These are phyloP conservation scores for Xerus rutilus DNA, from an alignment of 2,797 vertebrate species.

Conservation along the genomic window DNA sequence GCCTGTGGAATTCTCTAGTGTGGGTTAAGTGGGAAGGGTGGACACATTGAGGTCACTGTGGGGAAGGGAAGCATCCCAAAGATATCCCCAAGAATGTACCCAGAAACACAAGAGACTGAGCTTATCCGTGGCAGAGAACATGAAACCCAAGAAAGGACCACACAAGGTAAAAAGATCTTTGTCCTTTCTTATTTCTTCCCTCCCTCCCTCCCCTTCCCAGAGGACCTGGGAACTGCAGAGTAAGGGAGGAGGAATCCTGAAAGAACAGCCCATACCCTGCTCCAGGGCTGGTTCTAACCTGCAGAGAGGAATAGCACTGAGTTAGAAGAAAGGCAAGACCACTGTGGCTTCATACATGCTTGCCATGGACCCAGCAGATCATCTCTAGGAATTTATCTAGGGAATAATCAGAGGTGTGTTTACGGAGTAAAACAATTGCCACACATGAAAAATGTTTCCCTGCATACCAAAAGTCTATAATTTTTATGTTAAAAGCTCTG, in stretches of 20 bases:
- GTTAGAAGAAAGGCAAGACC: neutral
- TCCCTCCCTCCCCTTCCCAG: neutral
- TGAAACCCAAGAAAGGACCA: neutral
- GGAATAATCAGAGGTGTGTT: neutral
- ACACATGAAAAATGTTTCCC: neutral
- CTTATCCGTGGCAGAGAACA: neutral
- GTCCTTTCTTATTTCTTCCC: neutral
- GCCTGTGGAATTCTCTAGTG: neutral
- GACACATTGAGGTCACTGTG: neutral
- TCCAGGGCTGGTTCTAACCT: neutral
- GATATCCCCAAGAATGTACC: neutral
- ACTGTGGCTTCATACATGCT: neutral
- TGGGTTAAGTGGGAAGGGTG: neutral
- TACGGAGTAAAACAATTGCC: neutral
- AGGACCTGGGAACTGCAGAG: neutral
- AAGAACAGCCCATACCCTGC: neutral
- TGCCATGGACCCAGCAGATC: neutral
- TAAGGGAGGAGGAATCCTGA: neutral
- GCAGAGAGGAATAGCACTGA: neutral
- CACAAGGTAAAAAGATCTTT: neutral
- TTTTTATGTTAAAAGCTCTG: neutral
- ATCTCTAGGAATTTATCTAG: neutral
- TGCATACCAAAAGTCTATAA: neutral
- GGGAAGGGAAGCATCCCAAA: neutral
- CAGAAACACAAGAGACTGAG: neutral